Conservation (phyloP, 2,113 vertebrate species). For the Callocephalon fimbriatum region DNA sequence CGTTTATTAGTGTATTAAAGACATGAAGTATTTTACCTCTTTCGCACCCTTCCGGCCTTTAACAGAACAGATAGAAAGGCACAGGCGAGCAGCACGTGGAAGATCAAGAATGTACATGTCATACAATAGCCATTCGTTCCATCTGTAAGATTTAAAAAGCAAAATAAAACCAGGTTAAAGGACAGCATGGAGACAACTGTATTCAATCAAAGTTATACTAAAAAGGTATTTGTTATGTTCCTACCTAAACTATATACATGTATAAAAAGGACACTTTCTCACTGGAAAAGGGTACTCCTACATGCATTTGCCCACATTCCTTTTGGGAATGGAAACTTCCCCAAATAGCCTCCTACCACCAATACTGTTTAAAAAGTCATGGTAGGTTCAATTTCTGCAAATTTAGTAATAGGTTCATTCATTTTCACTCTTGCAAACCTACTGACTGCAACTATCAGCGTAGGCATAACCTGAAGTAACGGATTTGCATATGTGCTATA, state of each 20-base stretch:
- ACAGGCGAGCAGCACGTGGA: constrained; percentile 95
- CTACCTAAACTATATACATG: background rate
- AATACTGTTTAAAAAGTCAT: background rate
- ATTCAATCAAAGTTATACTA: background rate
- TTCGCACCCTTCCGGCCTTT: constrained; percentile 97
- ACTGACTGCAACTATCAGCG: background rate
- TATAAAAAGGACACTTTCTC: background rate
- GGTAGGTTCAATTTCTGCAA: background rate
- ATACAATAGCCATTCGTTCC: constrained; percentile 97
- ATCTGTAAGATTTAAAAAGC: constrained; percentile 73
- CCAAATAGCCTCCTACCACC: background rate
- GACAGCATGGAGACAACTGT: background rate
- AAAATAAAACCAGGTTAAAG: background rate
- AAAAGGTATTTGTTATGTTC: background rate
- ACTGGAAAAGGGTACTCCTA: background rate
- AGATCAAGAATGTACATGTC: constrained; percentile 98
- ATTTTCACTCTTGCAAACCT: background rate
- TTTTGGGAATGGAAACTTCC: background rate
- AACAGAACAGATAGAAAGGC: constrained; percentile 97
- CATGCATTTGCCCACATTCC: background rate
- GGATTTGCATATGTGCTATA: background rate
- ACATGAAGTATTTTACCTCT: constrained; percentile 82
- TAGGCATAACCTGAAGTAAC: background rate
- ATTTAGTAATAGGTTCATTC: background rate
- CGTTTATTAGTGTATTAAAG: background rate